Evolutionary conservation across 2,888 invertebrate genomes (phyloP), one percentile per base, ranked within the genome.

Genomic region (Pyralis farinalis): DNA sequence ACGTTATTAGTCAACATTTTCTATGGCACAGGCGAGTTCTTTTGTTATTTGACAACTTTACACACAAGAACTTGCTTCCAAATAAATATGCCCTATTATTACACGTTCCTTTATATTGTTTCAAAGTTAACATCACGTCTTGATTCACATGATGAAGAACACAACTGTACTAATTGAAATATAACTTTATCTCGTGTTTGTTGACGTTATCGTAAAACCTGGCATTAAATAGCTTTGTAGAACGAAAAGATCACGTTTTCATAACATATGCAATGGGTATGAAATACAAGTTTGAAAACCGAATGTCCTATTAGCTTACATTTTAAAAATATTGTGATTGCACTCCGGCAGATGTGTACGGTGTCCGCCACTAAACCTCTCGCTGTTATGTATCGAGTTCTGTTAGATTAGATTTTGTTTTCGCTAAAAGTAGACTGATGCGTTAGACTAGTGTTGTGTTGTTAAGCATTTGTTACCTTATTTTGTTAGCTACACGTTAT

Each of bases 281-380:
- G 16, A 3, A 16, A 16, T 16, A 16, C 3, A 16, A 16, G 16
- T 16, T 3, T 3, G 16, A 16, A 16, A 16, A 16, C 4, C 4
- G 2, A 16, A 16, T 3, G 16, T 16, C 4, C 4, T n/a, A n/a
- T n/a, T n/a, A n/a, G n/a, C n/a, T n/a, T n/a, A n/a, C n/a, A n/a
- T 21, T n/a, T 10, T 7, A 41, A 42, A 37, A 46, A 16, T 7
- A 57, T 71, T 74, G 77, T 83, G 76, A 81, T 72, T 83, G 81
- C 79, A 79, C 75, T 61, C 63, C 65, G 53, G 59, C 36, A 41
- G 55, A 73, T 53, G 47, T 55, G 66, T 65, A 57, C 65, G 65
- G 67, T 67, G 70, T 63, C 75, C 74, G 76, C 72, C 67, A 68
- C 47, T 56, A 64, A 58, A 69, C 73, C 76, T 77, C 72, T 66